Evolutionary conservation across 1,140 invertebrate species (phyloP), one percentile per base, ranked within the genome.

Genomic region (Dreissena rostriformis): DNA sequence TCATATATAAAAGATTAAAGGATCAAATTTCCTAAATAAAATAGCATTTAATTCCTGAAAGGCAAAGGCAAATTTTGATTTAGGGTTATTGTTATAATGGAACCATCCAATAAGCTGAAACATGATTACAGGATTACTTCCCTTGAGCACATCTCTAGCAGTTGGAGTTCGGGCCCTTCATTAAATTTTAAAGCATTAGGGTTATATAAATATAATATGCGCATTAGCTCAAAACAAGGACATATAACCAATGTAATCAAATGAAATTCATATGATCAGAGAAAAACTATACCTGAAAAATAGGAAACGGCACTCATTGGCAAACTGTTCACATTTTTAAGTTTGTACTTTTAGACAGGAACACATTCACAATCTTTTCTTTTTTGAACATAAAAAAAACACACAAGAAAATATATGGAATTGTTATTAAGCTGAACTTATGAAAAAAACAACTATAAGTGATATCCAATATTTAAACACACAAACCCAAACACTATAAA

Each of bases 261-360:
- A 61, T 61, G 57, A n/a, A 61, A n/a, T 61, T 24, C n/a, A n/a
- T 22, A 63, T 71, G 29, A 49, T 63, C 73, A 67, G 53, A 77
- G 74, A 71, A 78, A 84, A 77, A 49, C 67, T 70, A 84, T 84
- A 84, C 82, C 73, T 84, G 82, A 68, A 84, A 84, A 83, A 49
- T 72, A 71, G 68, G 65, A 78, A 61, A 71, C 22, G 67, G 57
- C 82, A 84, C 82, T 68, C 68, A 2, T 28, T 52, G 17, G 26
- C n/a, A 71, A 39, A 2, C 7, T 19, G 10, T 4, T 6, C 57
- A 17, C 14, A 24, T 61, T 29, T 4, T 73, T 2, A 49, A 73
- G 51, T 49, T 51, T 73, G 19, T n/a, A 22, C 51, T 52, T 39
- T 39, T 5, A 39, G 39, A 8, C 39, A 39, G 39, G 39, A 39